Conservation (phyloP, 2,888 invertebrate species). For the Griposia aprilina region DNA sequence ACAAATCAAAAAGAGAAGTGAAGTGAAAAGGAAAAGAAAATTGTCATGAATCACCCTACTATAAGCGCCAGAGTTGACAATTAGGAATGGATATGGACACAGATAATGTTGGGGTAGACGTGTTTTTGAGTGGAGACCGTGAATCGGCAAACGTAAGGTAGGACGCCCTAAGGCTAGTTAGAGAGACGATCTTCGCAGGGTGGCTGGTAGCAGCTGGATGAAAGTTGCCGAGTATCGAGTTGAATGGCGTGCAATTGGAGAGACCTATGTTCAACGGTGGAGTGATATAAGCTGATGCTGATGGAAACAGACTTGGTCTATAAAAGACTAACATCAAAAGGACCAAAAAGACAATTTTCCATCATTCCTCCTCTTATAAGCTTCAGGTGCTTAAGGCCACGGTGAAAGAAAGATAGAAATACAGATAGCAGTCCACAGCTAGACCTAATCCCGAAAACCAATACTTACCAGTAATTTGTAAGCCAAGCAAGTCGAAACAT, state of each 20-base stretch:
- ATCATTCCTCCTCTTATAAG: background rate
- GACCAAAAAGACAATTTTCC: too few species aligned
- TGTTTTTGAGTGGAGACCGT: background rate
- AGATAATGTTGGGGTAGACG: background rate
- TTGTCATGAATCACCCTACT: background rate
- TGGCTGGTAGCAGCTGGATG: background rate
- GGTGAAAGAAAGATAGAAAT: background rate
- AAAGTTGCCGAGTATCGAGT: background rate
- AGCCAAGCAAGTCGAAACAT: constrained; percentile 14
- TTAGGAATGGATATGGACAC: background rate
- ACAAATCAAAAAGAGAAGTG: background rate
- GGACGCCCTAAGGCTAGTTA: background rate
- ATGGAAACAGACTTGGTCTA: background rate
- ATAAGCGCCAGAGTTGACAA: background rate
- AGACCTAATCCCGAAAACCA: constrained; percentile 1
- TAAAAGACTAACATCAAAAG: background rate
- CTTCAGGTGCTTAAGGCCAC: too few species aligned
- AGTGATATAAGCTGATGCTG: background rate
- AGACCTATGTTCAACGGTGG: too few species aligned
- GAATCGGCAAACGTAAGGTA: background rate
- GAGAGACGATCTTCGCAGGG: background rate
- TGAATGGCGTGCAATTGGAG: background rate
- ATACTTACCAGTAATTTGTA: background rate
- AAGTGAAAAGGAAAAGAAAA: background rate
- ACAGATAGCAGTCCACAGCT: background rate